These are phyloP conservation scores for Pterocles orientalis DNA, from an alignment of 2,113 vertebrate genomes.

Conservation along the genomic window DNA sequence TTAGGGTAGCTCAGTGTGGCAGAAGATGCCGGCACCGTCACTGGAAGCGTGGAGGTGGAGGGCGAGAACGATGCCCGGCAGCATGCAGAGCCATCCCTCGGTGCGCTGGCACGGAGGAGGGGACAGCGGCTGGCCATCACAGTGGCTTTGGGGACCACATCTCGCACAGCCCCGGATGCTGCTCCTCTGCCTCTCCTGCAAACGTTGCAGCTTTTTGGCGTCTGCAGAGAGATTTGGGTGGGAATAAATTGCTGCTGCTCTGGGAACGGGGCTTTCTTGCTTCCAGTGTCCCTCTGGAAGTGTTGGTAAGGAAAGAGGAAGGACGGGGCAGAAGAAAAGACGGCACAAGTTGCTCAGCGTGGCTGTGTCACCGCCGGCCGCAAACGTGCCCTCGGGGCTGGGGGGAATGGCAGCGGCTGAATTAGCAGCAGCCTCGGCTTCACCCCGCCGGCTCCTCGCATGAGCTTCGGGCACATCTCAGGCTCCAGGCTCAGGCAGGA, in stretches of 20 bases:
- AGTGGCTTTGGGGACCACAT: neutral
- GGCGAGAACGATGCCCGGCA: fast-evolving
- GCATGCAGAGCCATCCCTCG: neutral
- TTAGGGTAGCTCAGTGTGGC: fast-evolving
- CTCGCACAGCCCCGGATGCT: neutral
- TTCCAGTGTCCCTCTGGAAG: neutral
- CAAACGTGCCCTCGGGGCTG: neutral
- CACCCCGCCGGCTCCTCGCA: neutral
- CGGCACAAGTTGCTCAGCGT: neutral
- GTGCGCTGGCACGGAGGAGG: fast-evolving
- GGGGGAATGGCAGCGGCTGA: neutral
- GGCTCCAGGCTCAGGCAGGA: neutral
- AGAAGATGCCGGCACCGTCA: fast-evolving
- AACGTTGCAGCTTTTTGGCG: neutral
- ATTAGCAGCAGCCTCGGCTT: neutral
- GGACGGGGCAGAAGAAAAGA: neutral
- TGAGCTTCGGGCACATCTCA: neutral
- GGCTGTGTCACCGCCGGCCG: neutral
- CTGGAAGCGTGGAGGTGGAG: neutral
- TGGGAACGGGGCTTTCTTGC: neutral
- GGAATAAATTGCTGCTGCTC: neutral
- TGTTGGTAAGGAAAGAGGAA: neutral
- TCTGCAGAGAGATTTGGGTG: neutral
- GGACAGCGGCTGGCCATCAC: fast-evolving
- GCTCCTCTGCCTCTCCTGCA: neutral